Base-by-base conservation (phyloP, 2,797 vertebrate genomes). In the Mycteria americana region DNA sequence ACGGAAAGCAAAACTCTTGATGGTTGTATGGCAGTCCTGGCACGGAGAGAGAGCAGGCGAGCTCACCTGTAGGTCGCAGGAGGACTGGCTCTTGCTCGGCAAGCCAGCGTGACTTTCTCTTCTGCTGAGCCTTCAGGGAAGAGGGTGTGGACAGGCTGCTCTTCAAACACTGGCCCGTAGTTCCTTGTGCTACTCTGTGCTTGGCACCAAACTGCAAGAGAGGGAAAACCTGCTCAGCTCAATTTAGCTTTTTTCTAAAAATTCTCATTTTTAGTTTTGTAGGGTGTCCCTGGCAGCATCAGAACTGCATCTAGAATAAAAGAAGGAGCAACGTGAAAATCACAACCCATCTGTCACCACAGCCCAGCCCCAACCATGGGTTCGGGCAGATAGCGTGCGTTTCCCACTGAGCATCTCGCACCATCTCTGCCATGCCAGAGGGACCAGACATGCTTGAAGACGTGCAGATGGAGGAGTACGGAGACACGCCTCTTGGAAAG, bases 101-200 rank as follows among this genome's bases (percentile, higher is more conserved):
- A 99, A 11, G 97, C 97, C 92, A 99, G 97, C 1, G 98, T 99
- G 91, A 99, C 98, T 93, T 99, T 99, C 92, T 99, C 99, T 68
- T 99, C 99, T 10, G 95, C 98, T 28, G 99, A 98, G 31, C 99
- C 99, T 92, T 99, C 99, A 7, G 99, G 99, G 97, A 99, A 99
- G 73, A 99, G 98, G 12, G 98, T 96, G 93, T 99, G 98, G 48
- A 96, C 98, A 3, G 99, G 99, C 94, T 99, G 99, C 95, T 99
- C 99, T 84, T 99, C 99, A 94, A 99, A 99, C 91, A 99, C 97
- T 1, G 99, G 99, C 43, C 99, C 99, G 5, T 99, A 99, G 97
- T 98, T 97, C 85, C 95, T 91, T 0, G 51, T 97, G 51, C 98
- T 97, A 10, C 98, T 97, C 18, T 98, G 98, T 57, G 98, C 98